Evolutionary conservation across 2,113 vertebrate species (phyloP).

Genomic region (Eupsittula cactorum): DNA sequence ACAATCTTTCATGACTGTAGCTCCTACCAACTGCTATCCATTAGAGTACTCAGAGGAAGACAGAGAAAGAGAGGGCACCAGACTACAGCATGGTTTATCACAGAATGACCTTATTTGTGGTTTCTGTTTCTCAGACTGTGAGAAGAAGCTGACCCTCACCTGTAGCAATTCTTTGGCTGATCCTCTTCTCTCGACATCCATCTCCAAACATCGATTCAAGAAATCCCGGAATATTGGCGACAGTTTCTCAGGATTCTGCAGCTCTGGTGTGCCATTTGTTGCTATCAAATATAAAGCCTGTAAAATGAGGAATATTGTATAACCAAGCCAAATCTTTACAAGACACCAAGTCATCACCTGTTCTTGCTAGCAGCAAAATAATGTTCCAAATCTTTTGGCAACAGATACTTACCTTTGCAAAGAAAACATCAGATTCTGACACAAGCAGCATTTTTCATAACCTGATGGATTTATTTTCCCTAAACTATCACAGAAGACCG

Average conservation of each 20-base stretch:
- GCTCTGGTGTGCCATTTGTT: conserved; percentile 97
- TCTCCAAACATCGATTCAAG: conserved; percentile 94
- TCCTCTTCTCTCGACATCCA: conserved; percentile 97
- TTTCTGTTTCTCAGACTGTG: neutral
- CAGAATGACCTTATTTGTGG: neutral
- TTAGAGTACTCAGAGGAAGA: neutral
- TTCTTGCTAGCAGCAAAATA: neutral
- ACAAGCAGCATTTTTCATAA: neutral
- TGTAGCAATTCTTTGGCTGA: conserved; percentile 95
- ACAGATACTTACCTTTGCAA: neutral
- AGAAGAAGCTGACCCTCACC: conserved; percentile 67
- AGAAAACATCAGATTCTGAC: neutral
- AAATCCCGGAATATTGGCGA: conserved; percentile 96
- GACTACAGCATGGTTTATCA: neutral
- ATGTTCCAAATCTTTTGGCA: neutral
- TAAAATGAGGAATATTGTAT: neutral
- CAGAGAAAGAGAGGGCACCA: neutral
- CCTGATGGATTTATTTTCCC: neutral
- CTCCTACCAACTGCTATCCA: neutral
- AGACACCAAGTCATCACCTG: neutral
- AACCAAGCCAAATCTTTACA: neutral
- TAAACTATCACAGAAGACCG: neutral
- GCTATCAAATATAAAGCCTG: conserved; percentile 98
- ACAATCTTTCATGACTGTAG: neutral
- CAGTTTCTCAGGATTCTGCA: conserved; percentile 97